These are phyloP conservation scores for Pachymerium ferrugineum DNA, from an alignment of 2,888 invertebrate genomes.

Conservation along the genomic window DNA sequence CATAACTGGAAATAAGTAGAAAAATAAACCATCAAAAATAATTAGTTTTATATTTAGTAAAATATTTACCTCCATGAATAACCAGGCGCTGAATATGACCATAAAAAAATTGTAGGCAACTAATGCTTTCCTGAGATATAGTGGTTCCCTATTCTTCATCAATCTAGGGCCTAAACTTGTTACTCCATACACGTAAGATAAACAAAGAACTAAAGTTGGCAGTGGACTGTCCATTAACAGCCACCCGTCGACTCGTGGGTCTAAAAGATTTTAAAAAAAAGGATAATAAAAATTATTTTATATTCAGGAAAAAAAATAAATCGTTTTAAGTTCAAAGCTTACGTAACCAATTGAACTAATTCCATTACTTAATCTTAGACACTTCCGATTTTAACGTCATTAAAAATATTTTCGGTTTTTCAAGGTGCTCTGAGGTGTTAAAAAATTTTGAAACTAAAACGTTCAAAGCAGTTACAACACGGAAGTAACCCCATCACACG, in stretches of 20 bases:
- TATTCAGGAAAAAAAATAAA: too few species aligned
- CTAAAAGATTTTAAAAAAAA: conserved; percentile 54
- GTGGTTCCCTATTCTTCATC: conserved; percentile 85
- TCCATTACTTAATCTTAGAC: too few species aligned
- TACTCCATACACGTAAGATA: conserved; percentile 76
- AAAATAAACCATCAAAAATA: not conserved
- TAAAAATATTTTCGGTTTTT: too few species aligned
- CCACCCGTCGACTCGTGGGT: conserved; percentile 84
- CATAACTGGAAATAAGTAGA: conserved; percentile 44
- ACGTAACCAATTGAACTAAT: too few species aligned
- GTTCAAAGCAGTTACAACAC: too few species aligned
- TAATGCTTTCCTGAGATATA: conserved; percentile 70
- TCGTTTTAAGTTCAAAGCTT: too few species aligned
- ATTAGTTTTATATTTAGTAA: not conserved
- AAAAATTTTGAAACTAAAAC: too few species aligned
- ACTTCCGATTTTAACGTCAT: too few species aligned
- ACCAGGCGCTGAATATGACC: conserved; percentile 82
- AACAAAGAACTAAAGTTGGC: conserved; percentile 75
- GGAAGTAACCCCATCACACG: too few species aligned
- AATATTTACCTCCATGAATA: conserved; percentile 79
- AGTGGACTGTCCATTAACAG: conserved; percentile 82
- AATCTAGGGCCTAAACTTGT: conserved; percentile 73
- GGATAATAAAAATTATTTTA: too few species aligned
- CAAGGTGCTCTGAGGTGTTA: too few species aligned
- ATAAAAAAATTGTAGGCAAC: conserved; percentile 83